phyloP scores from a whole-genome alignment of 1,140 invertebrate species.

The Lucilia cuprina region DNA sequence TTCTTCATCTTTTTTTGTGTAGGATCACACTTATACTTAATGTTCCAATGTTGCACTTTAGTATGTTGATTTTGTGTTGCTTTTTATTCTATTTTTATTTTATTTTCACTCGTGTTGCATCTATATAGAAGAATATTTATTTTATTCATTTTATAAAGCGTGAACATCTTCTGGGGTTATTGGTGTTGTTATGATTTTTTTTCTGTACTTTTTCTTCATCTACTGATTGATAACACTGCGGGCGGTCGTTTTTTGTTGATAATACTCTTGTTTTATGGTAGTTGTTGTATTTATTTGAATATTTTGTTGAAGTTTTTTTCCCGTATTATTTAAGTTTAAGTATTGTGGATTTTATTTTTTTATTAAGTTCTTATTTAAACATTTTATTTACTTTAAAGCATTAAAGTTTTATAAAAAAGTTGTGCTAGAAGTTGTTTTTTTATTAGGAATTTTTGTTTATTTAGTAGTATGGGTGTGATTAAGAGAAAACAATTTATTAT shows the following conservation, averaged over 20 bases:
- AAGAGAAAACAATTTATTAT: background rate
- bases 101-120: background rate
- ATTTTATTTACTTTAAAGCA: background rate
- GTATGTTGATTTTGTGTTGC: background rate
- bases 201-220: background rate
- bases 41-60: background rate
- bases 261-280: background rate
- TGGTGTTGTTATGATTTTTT: background rate
- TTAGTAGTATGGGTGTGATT: background rate
- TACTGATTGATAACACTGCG: constrained; percentile 38
- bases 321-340: too few relatives aligned
- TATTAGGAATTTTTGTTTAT: too few relatives aligned
- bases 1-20: constrained; percentile 3
- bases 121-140: background rate
- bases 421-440: background rate
- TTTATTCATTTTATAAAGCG: background rate
- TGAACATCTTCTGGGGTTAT: background rate
- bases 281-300: background rate
- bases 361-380: background rate
- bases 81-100: background rate
- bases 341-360: too few relatives aligned
- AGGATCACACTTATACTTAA: background rate
- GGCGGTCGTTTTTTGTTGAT: constrained; percentile 32
- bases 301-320: too few relatives aligned
- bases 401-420: background rate